Evolutionary conservation across 2,888 invertebrate species (phyloP).

Genomic region (Priocnemis perturbator): DNA sequence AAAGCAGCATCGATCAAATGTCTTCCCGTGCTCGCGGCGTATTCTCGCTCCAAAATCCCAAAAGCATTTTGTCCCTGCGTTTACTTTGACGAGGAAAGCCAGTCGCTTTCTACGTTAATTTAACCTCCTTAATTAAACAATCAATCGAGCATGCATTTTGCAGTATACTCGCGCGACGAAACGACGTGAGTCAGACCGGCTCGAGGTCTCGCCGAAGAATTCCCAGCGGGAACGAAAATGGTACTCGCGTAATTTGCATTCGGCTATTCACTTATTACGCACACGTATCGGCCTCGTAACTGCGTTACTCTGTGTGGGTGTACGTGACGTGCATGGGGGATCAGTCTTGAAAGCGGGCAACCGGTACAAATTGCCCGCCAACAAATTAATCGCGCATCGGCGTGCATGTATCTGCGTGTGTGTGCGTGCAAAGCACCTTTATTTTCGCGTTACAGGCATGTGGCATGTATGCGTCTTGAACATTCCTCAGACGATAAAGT

Average conservation of each 20-base stretch:
- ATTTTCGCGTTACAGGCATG: no score
- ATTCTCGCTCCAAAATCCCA: no score
- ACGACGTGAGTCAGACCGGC: constrained; percentile 20
- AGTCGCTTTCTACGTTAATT: no score
- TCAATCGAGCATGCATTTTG: no score
- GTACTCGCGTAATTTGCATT: constrained; percentile 34
- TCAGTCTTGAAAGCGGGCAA: constrained; percentile 17
- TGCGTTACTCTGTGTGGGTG: constrained; percentile 6
- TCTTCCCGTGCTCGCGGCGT: no score
- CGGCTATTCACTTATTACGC: constrained; percentile 38
- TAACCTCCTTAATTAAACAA: no score
- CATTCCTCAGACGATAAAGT: no score
- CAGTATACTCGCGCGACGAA: constrained; percentile 11
- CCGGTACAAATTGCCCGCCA: neutral
- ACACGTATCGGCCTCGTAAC: constrained; percentile 21
- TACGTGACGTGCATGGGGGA: constrained; percentile 34
- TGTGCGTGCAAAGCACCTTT: no score
- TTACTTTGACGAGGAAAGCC: no score
- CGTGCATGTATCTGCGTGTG: neutral
- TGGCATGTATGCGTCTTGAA: neutral
- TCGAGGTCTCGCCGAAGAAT: constrained; percentile 13
- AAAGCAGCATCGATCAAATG: no score
- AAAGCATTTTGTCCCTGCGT: no score
- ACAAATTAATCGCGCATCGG: constrained; percentile 29
- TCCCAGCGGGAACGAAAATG: constrained; percentile 21